Conservation (phyloP, 2,113 vertebrate genomes). For the Brachirus orientalis region DNA sequence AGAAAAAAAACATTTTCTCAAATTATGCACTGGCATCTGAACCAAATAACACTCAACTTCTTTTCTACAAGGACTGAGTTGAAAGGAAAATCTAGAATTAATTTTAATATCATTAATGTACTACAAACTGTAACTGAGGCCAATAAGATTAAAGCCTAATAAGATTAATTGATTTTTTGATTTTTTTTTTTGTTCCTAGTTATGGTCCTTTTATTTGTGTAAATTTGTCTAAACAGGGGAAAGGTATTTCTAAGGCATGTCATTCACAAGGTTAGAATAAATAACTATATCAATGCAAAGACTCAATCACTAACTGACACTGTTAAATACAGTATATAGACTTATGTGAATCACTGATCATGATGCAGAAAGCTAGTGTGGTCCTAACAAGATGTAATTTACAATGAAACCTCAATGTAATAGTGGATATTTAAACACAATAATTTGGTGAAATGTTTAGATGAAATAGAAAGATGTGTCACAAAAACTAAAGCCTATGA, state of each 20-base stretch:
- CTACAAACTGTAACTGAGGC: no score
- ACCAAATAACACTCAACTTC: not conserved
- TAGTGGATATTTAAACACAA: not conserved
- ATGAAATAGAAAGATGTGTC: not conserved
- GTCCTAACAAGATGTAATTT: not conserved
- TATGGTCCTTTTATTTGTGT: not conserved
- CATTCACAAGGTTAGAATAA: no score
- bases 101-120: not conserved
- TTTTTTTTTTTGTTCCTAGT: no score
- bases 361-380: not conserved
- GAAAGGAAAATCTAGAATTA: not conserved
- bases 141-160: no score
- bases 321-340: not conserved
- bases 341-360: constrained; percentile 3
- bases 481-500: not conserved
- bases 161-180: no score
- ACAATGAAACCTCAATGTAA: not conserved
- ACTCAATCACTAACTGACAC: not conserved
- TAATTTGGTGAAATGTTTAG: not conserved
- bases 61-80: not conserved
- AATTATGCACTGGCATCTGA: not conserved
- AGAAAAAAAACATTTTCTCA: not conserved
- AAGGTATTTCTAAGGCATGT: no score
- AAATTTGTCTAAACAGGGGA: not conserved
- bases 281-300: no score